Evolutionary conservation across 2,888 invertebrate species (phyloP), one percentile per base, ranked within the genome.

Genomic region (Stegana nigrithorax): DNA sequence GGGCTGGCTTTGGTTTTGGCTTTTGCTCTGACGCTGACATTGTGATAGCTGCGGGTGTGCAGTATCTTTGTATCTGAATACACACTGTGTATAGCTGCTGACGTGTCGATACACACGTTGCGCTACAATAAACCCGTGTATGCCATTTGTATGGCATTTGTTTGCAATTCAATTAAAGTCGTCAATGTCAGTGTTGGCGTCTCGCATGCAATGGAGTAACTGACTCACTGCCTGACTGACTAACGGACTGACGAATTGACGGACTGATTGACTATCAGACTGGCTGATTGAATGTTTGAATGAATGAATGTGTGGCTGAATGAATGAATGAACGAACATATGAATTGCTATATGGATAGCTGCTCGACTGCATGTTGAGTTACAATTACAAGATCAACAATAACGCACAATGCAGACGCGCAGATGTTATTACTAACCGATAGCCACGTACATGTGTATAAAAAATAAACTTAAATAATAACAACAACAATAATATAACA

Each of bases 131-230:
- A 39, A 10, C 36, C 36, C 12, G 5, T 36, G 36, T 36, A 10
- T 36, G 10, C 12, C 14, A 14, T 36, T 3, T 36, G 39, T 39
- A 2, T n/a, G n/a, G n/a, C n/a, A n/a, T n/a, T 14, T 75, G 72
- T 78, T 78, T 80, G 80, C 80, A 80, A 75, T 80, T 80, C 73
- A 75, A 75, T 75, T 80, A 75, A 78, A 74, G 72, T 67, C 64
- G 66, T 66, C 75, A 78, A 73, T 80, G 75, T 63, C 75, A 69
- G 17, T 56, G 50, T 55, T 2, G 63, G 39, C 56, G n/a, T n/a
- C n/a, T n/a, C n/a, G n/a, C n/a, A n/a, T n/a, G n/a, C n/a, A n/a
- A n/a, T n/a, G n/a, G n/a, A n/a, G n/a, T n/a, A n/a, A n/a, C n/a
- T n/a, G n/a, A n/a, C n/a, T n/a, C n/a, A n/a, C n/a, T n/a, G n/a